A percentile compares a stretch with the other conserved stretches of the same genome.
Evolutionary conservation across 2,797 vertebrate genomes (phyloP).

Genomic region (Sylvia borin): DNA sequence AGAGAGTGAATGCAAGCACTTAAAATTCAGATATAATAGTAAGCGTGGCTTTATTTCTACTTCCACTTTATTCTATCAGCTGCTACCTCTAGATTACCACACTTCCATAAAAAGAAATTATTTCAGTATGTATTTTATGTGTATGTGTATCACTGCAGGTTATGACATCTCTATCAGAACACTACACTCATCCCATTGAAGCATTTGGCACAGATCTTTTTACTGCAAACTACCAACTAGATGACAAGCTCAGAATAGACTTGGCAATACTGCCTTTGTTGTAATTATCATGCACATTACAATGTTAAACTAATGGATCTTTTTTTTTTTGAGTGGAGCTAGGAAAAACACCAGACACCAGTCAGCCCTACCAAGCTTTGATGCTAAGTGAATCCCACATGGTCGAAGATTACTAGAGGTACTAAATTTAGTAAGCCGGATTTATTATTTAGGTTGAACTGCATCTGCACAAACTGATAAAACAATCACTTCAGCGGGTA

Average conservation of each 20-base stretch:
- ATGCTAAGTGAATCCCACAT: neutral
- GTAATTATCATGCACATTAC: neutral
- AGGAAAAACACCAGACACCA: neutral
- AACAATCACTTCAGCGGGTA: neutral
- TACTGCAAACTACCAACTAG: neutral
- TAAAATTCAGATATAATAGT: neutral
- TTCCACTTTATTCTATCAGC: neutral
- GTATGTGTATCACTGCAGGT: neutral
- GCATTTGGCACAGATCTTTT: neutral
- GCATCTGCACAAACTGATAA: neutral
- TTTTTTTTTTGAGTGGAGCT: neutral
- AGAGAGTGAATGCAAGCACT: neutral
- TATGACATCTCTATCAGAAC: neutral
- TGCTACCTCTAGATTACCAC: neutral
- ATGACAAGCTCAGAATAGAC: neutral
- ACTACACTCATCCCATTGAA: neutral
- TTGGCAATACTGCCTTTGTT: neutral
- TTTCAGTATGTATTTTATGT: neutral
- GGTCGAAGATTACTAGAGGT: slow-evolving; percentile 42
- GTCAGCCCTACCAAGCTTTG: neutral
- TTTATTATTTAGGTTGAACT: slow-evolving; percentile 45
- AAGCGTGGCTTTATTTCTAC: neutral
- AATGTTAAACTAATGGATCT: neutral
- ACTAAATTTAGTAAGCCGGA: slow-evolving; percentile 45
- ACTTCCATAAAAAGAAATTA: neutral